A percentile compares a stretch with the other conserved stretches of the same genome.
Evolutionary conservation across 2,888 invertebrate genomes (phyloP).

Genomic region (Gryllus longicercus): DNA sequence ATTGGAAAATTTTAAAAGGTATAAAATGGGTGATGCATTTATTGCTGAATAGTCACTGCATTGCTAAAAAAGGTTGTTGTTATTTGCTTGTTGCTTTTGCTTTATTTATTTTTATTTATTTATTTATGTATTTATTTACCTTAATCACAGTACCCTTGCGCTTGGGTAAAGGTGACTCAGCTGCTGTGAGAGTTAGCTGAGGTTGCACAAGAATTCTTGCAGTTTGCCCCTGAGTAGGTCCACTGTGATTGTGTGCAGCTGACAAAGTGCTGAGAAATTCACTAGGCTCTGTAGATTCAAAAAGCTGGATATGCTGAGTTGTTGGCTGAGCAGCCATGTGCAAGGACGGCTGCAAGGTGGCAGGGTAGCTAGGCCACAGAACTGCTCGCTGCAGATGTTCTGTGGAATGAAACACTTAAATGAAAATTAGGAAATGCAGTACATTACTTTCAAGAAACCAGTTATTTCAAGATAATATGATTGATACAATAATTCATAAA

Average conservation of each 20-base stretch:
- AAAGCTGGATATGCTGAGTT: slow-evolving; percentile 33
- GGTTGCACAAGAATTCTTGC: slow-evolving; percentile 60
- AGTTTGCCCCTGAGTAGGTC: slow-evolving; percentile 46
- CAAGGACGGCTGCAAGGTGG: slow-evolving; percentile 46
- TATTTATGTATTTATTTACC: neutral
- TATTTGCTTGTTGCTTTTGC: no score
- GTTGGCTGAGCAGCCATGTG: slow-evolving; percentile 25
- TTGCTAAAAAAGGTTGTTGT: no score
- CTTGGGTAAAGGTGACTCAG: slow-evolving; percentile 43
- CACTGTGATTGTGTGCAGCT: slow-evolving; percentile 54
- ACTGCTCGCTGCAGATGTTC: slow-evolving; percentile 70
- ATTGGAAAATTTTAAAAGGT: no score
- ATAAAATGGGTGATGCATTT: neutral
- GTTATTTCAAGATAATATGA: no score
- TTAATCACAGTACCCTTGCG: slow-evolving; percentile 26
- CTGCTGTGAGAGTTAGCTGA: slow-evolving; percentile 46
- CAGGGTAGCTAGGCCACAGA: slow-evolving; percentile 68
- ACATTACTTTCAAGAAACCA: no score
- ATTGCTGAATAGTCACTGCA: neutral
- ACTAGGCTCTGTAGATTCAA: slow-evolving; percentile 29
- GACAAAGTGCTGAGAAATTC: slow-evolving; percentile 58
- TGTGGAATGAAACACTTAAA: slow-evolving; percentile 41
- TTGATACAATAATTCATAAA: no score
- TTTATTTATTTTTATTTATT: no score
- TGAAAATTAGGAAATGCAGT: neutral